A percentile compares a stretch with the other conserved stretches of the same genome.
phyloP scores from a whole-genome alignment of 1,140 invertebrate genomes.

The Eupristina koningsbergeri region DNA sequence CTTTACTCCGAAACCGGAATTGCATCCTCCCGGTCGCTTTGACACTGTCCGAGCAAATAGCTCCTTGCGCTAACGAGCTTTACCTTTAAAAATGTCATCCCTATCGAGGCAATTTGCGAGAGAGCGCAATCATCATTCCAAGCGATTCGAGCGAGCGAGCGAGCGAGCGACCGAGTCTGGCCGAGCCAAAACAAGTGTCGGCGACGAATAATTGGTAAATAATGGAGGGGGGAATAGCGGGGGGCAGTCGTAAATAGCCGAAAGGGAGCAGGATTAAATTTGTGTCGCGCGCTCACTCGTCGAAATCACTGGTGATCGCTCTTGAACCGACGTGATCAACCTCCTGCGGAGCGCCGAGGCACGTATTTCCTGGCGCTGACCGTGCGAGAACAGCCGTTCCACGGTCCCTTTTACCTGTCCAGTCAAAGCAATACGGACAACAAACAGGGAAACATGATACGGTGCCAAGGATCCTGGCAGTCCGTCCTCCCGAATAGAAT shows the following conservation, averaged over 20 bases:
- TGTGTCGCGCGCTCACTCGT: neutral
- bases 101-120: too few relatives aligned
- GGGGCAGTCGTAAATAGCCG: neutral
- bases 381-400: too few relatives aligned
- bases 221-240: too few relatives aligned
- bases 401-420: neutral
- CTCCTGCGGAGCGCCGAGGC: neutral
- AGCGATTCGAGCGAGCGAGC: too few relatives aligned
- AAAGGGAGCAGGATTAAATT: neutral
- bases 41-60: neutral
- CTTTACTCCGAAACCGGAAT: neutral
- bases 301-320: neutral
- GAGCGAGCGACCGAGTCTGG: too few relatives aligned
- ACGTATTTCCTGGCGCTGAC: neutral
- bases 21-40: neutral
- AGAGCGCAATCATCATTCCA: too few relatives aligned
- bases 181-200: too few relatives aligned
- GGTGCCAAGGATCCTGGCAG: neutral
- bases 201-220: too few relatives aligned
- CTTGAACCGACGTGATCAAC: neutral
- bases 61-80: neutral
- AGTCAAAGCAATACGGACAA: neutral
- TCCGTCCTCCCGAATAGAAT: neutral
- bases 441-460: neutral
- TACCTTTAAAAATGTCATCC: too few relatives aligned